A percentile compares a stretch with the other conserved stretches of the same genome.
Conservation (phyloP, 1,140 invertebrate genomes). For the Homalodisca vitripennis region DNA sequence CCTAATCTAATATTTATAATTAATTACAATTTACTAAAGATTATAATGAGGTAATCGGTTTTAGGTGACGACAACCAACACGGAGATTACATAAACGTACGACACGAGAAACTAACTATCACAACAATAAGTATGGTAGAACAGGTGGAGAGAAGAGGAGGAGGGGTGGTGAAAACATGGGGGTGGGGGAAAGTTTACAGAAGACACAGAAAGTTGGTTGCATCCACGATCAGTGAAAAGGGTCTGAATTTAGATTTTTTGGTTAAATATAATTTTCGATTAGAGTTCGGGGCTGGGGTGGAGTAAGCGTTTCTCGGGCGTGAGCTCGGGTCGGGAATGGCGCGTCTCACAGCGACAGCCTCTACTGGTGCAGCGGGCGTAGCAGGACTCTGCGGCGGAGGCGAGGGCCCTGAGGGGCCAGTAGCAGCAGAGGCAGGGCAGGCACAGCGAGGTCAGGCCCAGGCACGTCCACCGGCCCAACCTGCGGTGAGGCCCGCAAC, state of each 20-base stretch:
- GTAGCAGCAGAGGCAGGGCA: conserved; percentile 89
- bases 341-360: conserved; percentile 58
- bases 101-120: too few relatives aligned
- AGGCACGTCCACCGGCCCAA: conserved; percentile 82
- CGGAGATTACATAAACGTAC: too few relatives aligned
- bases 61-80: neutral
- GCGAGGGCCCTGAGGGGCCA: conserved; percentile 85
- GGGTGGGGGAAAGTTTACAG: too few relatives aligned
- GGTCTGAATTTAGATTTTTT: conserved; percentile 21
- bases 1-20: conserved; percentile 26
- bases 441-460: conserved; percentile 68
- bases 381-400: conserved; percentile 73
- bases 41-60: conserved; percentile 25
- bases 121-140: too few relatives aligned
- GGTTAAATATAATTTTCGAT: conserved; percentile 1
- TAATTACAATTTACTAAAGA: conserved; percentile 26
- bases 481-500: conserved; percentile 69
- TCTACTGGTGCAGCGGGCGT: conserved; percentile 71
- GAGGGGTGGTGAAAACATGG: too few relatives aligned
- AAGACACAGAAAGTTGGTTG: too few relatives aligned
- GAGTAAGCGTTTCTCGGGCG: conserved; percentile 24
- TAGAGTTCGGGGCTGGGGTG: conserved; percentile 19
- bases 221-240: too few relatives aligned
- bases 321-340: conserved; percentile 13
- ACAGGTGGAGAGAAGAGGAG: too few relatives aligned